Conservation (phyloP, 2,888 invertebrate species). For the Megalurothrips usitatus region DNA sequence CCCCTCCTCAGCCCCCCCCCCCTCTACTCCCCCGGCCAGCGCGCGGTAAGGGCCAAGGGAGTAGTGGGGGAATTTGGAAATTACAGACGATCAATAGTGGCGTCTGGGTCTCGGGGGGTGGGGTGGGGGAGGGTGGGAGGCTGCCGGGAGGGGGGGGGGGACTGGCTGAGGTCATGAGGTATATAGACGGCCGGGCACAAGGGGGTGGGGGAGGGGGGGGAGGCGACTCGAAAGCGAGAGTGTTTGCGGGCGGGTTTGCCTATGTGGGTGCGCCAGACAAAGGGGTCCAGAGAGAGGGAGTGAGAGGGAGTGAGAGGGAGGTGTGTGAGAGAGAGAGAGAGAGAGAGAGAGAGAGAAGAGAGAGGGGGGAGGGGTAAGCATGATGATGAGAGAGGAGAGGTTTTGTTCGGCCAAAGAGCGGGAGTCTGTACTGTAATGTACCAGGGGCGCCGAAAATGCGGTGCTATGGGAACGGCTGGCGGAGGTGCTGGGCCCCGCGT, state of each 20-base stretch:
- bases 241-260: neutral
- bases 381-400: neutral
- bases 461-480: no score
- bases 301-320: neutral
- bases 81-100: slow-evolving; percentile 22
- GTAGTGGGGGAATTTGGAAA: neutral
- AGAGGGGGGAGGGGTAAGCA: neutral
- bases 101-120: neutral
- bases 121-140: neutral
- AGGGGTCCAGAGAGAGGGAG: neutral
- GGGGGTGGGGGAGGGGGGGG: neutral
- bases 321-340: neutral
- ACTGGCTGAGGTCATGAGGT: slow-evolving; percentile 11
- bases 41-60: neutral
- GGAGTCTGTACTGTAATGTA: no score
- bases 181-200: neutral
- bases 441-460: no score
- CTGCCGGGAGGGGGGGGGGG: neutral
- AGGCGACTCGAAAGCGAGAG: neutral
- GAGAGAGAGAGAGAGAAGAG: neutral
- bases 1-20: neutral
- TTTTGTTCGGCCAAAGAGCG: neutral
- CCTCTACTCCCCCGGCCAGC: neutral
- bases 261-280: no score
- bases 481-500: no score